phyloP scores from a whole-genome alignment of 2,113 vertebrate species.

The Pelmatolapia mariae region DNA sequence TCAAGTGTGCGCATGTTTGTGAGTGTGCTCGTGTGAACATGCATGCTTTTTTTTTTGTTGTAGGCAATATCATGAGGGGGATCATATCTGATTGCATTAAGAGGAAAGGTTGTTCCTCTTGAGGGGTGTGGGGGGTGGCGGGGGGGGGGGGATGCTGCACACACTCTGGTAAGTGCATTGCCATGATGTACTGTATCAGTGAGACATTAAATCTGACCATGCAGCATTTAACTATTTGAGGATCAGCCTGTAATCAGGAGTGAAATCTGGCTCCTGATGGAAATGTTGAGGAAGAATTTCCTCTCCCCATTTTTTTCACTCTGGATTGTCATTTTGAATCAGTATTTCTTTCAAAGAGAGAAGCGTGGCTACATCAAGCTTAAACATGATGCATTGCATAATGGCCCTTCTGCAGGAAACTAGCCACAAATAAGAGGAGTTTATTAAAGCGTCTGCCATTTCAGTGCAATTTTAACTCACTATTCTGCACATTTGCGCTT shows the following conservation, averaged over 20 bases:
- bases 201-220: conserved; percentile 63
- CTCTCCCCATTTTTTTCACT: background rate
- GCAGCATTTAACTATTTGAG: conserved; percentile 65
- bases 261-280: background rate
- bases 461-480: background rate
- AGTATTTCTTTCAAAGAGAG: background rate
- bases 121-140: background rate
- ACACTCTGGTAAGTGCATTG: conserved; percentile 47
- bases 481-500: background rate
- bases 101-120: conserved; percentile 23
- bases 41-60: background rate
- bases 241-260: conserved; percentile 1
- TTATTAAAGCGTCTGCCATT: background rate
- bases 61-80: background rate
- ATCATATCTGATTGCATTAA: conserved; percentile 48
- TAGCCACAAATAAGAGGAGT: background rate
- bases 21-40: background rate
- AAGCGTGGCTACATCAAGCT: background rate
- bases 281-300: conserved; percentile 20
- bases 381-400: background rate
- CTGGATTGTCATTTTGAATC: background rate
- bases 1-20: conserved; percentile 9
- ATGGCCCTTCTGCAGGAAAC: background rate
- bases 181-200: conserved; percentile 42
- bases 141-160: conserved; percentile 12